phyloP scores from a whole-genome alignment of 2,113 vertebrate species.

The Anas platyrhynchos region DNA sequence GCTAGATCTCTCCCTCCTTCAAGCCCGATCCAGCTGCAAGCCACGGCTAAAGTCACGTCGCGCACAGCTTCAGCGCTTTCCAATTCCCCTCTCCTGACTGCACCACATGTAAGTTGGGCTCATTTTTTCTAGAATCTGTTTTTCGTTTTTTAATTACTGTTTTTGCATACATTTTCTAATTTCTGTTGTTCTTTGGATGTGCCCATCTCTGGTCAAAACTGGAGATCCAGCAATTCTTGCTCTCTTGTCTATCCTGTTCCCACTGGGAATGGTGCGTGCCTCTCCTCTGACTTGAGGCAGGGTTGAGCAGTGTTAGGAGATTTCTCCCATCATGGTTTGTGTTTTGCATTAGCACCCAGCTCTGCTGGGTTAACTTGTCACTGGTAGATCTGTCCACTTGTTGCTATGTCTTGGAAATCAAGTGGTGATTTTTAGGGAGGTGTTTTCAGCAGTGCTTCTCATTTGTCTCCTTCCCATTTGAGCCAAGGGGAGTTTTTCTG shows the following conservation, averaged over 20 bases:
- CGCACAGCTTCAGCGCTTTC: conserved; percentile 87
- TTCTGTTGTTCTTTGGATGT: neutral
- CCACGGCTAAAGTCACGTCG: conserved; percentile 76
- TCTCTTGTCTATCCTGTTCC: neutral
- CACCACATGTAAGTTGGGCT: conserved; percentile 86
- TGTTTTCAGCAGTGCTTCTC: neutral
- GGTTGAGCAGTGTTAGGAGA: neutral
- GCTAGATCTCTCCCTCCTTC: conserved; percentile 86
- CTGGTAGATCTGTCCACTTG: neutral
- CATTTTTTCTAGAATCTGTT: neutral
- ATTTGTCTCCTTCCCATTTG: neutral
- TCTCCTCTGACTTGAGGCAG: neutral
- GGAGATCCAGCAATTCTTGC: conserved; percentile 22
- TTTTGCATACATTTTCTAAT: neutral
- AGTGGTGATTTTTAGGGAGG: neutral
- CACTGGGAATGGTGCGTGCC: neutral
- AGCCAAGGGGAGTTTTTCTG: neutral
- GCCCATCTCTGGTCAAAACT: neutral
- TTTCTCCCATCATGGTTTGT: neutral
- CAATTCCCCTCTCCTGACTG: conserved; percentile 95
- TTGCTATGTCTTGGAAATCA: neutral
- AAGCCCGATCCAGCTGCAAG: conserved; percentile 82
- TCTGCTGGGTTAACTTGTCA: neutral
- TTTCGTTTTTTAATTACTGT: neutral
- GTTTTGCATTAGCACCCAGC: neutral